These are phyloP conservation scores for Mythimna lalbum DNA, from an alignment of 2,888 invertebrate species.

Conservation along the genomic window DNA sequence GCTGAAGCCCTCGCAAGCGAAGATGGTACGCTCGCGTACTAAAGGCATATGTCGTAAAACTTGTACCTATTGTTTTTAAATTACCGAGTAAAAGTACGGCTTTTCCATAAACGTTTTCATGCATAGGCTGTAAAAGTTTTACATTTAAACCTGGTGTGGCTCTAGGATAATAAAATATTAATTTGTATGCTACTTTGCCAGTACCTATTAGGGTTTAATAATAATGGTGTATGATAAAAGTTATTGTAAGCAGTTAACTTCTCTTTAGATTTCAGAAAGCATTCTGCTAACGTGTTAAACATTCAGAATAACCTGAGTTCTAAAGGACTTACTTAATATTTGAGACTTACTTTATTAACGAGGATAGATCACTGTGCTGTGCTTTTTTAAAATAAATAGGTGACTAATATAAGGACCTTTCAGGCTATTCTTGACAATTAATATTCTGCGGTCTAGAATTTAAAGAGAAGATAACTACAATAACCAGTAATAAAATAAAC, in stretches of 20 bases:
- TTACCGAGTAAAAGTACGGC: conserved; percentile 23
- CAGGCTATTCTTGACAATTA: too few species aligned
- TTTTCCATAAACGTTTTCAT: conserved; percentile 22
- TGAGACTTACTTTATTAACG: too few species aligned
- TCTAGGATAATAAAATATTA: background rate
- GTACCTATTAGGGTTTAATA: background rate
- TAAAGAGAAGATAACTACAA: too few species aligned
- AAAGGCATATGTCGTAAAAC: conserved; percentile 65
- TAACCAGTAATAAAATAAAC: too few species aligned
- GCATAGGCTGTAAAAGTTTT: conserved; percentile 12
- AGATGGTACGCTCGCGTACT: conserved; percentile 74
- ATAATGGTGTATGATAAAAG: background rate
- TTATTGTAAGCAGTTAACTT: background rate
- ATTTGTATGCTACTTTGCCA: background rate
- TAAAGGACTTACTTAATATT: too few species aligned
- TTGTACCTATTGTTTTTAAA: conserved; percentile 62
- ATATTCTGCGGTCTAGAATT: too few species aligned
- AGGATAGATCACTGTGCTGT: too few species aligned
- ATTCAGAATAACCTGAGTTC: too few species aligned
- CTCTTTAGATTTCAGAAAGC: background rate
- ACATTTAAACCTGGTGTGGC: background rate
- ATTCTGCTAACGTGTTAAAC: background rate
- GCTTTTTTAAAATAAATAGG: too few species aligned
- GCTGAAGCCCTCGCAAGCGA: conserved; percentile 75
- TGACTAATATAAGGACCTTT: too few species aligned